A percentile compares a stretch with the other conserved stretches of the same genome.
phyloP scores from a whole-genome alignment of 2,888 invertebrate species.

The Oscheius sp. region DNA sequence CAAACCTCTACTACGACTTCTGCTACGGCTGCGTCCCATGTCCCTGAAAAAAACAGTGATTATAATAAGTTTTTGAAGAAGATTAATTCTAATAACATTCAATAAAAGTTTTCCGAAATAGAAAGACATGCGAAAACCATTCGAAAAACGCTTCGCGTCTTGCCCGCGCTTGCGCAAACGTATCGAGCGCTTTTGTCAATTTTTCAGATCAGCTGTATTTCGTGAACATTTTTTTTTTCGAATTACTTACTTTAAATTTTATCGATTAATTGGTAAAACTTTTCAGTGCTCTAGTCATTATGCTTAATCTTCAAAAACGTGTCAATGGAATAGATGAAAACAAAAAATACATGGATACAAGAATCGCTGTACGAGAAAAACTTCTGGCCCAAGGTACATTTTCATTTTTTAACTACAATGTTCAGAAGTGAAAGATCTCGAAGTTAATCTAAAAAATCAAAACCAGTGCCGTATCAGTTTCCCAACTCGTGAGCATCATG shows the following conservation, averaged over 20 bases:
- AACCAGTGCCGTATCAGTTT: conserved; percentile 82
- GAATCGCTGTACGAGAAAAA: conserved; percentile 65
- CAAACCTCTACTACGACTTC: conserved; percentile 36
- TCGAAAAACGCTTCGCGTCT: not conserved
- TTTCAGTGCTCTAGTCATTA: conserved; percentile 37
- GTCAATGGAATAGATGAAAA: conserved; percentile 66
- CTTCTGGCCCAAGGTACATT: conserved; percentile 56
- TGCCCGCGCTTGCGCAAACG: not conserved
- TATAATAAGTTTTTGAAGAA: not conserved
- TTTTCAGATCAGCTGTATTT: not conserved
- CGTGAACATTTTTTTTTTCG: not conserved
- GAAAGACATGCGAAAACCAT: not conserved
- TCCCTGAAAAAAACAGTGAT: not conserved
- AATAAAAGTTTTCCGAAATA: not conserved
- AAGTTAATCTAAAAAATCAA: conserved; percentile 78
- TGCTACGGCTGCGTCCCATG: conserved; percentile 50
- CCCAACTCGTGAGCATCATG: conserved; percentile 82
- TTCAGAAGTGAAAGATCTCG: conserved; percentile 81
- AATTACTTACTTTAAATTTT: not conserved
- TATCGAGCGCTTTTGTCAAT: not conserved
- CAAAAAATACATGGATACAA: conserved; percentile 58
- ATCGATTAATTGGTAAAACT: too few species aligned
- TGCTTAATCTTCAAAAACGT: conserved; percentile 68
- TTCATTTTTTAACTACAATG: not conserved
- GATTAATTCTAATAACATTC: not conserved